Percentiles rank a stretch among this genome's conserved stretches.
phyloP scores from a whole-genome alignment of 2,888 invertebrate species.

The Lingula anatina region DNA sequence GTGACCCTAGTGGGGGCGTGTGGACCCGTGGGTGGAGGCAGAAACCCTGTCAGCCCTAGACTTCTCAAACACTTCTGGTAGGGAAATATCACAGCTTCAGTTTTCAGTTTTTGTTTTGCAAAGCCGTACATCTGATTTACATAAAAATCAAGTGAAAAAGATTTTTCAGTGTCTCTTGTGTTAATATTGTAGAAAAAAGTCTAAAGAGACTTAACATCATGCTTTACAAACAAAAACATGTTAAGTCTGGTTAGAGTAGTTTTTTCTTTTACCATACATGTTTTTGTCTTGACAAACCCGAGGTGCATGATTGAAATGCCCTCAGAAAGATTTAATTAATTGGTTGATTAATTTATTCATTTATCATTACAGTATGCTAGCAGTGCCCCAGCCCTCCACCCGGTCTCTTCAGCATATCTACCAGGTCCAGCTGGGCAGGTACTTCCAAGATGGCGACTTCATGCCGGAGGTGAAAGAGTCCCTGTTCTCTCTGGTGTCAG shows the following conservation, averaged over 20 bases:
- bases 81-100: not conserved
- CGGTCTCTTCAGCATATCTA: slow-evolving; percentile 51
- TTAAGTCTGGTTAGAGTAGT: too few relatives aligned
- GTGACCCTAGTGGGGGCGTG: slow-evolving; percentile 47
- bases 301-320: too few relatives aligned
- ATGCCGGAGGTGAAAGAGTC: slow-evolving; percentile 45
- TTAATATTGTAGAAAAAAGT: too few relatives aligned
- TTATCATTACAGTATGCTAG: slow-evolving; percentile 36
- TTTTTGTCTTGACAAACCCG: too few relatives aligned
- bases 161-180: too few relatives aligned
- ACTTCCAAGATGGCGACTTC: slow-evolving; percentile 49
- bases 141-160: too few relatives aligned
- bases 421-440: slow-evolving; percentile 50
- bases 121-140: too few relatives aligned
- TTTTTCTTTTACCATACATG: too few relatives aligned
- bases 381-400: slow-evolving; percentile 49
- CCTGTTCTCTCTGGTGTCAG: slow-evolving; percentile 44
- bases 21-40: slow-evolving; percentile 48
- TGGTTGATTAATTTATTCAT: not conserved
- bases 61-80: slow-evolving; percentile 51
- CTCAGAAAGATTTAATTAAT: too few relatives aligned
- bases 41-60: slow-evolving; percentile 44
- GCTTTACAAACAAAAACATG: too few relatives aligned
- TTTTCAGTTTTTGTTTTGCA: too few relatives aligned
- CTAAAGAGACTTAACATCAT: too few relatives aligned